Evolutionary conservation across 1,140 invertebrate genomes (phyloP).

Genomic region (Dendroctonus valens): DNA sequence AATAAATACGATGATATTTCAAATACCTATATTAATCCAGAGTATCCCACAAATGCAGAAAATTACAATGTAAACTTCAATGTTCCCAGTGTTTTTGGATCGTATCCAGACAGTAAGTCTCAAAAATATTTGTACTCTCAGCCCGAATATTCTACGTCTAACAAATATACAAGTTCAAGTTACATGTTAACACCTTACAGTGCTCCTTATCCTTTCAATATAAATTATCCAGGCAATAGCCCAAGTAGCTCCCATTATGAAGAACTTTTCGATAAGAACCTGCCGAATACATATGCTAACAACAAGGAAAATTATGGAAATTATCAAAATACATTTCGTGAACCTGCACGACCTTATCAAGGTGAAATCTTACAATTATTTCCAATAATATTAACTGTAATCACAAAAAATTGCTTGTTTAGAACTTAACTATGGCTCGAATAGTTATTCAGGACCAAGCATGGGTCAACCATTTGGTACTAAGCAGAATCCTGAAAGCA

Average conservation of each 20-base stretch:
- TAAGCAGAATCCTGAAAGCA: conserved; percentile 19
- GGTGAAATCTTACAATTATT: conserved; percentile 3
- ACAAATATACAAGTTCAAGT: too few relatives aligned
- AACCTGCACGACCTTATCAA: conserved; percentile 10
- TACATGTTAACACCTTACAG: neutral
- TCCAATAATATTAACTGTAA: neutral
- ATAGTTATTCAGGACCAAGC: conserved; percentile 22
- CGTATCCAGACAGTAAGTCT: too few relatives aligned
- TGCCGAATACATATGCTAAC: neutral
- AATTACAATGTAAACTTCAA: too few relatives aligned
- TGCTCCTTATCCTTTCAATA: neutral
- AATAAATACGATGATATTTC: too few relatives aligned
- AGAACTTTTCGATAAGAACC: neutral
- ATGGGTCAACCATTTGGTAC: conserved; percentile 29
- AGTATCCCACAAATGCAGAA: too few relatives aligned
- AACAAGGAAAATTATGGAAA: neutral
- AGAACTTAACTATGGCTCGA: conserved; percentile 15
- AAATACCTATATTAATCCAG: too few relatives aligned
- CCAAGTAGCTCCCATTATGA: neutral
- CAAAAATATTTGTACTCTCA: too few relatives aligned
- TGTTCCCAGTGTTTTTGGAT: too few relatives aligned
- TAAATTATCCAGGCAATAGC: conserved; percentile 2
- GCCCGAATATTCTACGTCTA: too few relatives aligned
- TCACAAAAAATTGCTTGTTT: conserved; percentile 1
- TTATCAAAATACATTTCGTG: conserved; percentile 20